Evolutionary conservation across 2,888 invertebrate species (phyloP).

Genomic region (Chrysotoxum bicinctum): DNA sequence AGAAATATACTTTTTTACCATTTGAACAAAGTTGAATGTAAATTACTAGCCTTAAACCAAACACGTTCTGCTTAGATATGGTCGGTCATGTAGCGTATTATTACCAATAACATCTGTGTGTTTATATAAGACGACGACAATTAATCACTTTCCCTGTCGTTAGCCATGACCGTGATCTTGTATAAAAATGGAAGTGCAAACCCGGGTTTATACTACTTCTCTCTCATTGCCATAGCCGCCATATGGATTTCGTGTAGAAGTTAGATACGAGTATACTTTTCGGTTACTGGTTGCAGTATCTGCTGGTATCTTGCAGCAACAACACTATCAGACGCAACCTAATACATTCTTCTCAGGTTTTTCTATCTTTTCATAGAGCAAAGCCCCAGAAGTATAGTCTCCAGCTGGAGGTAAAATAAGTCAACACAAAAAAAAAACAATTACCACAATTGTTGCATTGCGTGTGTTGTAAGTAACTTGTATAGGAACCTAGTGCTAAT

Average conservation of each 20-base stretch:
- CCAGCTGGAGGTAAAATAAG: background rate
- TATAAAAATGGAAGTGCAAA: conserved; percentile 63
- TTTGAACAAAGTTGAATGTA: conserved; percentile 1
- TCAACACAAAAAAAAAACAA: conserved; percentile 1
- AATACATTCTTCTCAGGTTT: conserved; percentile 5
- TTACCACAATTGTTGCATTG: conserved; percentile 48
- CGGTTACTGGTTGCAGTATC: background rate
- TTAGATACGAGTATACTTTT: no score
- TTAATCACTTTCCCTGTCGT: conserved; percentile 73
- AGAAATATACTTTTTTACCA: conserved; percentile 25
- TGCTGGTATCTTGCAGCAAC: background rate
- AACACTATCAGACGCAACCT: background rate
- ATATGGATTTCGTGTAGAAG: conserved; percentile 14
- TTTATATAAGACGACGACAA: conserved; percentile 63
- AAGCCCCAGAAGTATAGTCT: background rate
- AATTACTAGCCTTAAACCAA: conserved; percentile 24
- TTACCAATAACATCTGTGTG: conserved; percentile 48
- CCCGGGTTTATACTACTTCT: conserved; percentile 35
- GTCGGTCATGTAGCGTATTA: conserved; percentile 26
- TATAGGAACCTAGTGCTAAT: conserved; percentile 35
- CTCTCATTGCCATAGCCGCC: background rate
- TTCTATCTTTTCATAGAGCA: conserved; percentile 6
- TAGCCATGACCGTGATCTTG: conserved; percentile 75
- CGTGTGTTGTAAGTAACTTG: conserved; percentile 39
- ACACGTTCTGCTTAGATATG: conserved; percentile 34